Base-by-base conservation (phyloP, 2,113 vertebrate species). In the Recurvirostra avosetta region DNA sequence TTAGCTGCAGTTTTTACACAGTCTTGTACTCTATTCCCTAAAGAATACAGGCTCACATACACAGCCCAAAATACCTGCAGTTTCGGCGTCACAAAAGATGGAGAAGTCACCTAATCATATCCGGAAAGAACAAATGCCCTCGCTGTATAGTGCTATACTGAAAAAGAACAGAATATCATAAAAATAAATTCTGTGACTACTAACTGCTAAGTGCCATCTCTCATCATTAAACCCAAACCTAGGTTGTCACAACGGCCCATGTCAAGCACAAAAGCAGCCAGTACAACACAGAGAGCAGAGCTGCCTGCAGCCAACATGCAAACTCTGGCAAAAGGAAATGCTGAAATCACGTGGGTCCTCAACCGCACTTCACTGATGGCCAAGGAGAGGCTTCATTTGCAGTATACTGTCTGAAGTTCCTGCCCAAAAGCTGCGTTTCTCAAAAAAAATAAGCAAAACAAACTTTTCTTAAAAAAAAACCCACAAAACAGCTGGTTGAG, bases 51-150 rank as follows among this genome's bases (percentile, higher is more conserved):
- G 25, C 66, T 79, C 18, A 58, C 47, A 74, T 40, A 85, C 26
- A 66, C 36, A 79, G 71, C 78, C 75, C 41, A 95, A 96, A 96
- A 96, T 96, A 95, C 36, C 78, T 88, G 32, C 78, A 80, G 86
- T 29, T 85, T 65, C 10, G 15, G 55, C 38, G 32, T 73, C 30
- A 86, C n/a, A 79, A 76, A 76, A 92, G 74, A 91, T 27, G 16
- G 50, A 75, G 32, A 67, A 72, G 8, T 80, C 50, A 80, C 45
- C 59, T 70, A 92, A 90, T 92, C 50, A 15, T 53, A 70, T 32
- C 41, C 2, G 4, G 63, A 92, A 73, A 61, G 50, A 93, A 41
- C 19, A 68, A 90, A 58, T 49, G 45, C 12, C 81, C 77, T 93
- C 79, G 75, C 40, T 34, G n/a, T 34, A 66, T 8, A 75, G 22